Evolutionary conservation across 2,888 invertebrate genomes (phyloP).

Genomic region (Pseudeuparius sepicola): DNA sequence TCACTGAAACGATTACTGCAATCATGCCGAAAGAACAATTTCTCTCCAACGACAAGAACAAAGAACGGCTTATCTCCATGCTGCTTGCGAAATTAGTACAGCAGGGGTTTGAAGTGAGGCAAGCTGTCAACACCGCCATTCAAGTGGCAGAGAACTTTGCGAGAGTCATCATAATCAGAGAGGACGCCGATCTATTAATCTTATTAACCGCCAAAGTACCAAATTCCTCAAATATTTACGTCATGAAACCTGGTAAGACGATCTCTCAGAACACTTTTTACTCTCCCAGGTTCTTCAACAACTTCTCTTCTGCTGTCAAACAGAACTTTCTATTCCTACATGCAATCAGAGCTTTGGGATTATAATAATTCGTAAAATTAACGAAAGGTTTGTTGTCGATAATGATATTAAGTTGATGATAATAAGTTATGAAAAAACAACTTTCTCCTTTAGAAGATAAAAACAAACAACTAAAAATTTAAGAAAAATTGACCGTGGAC

Average conservation of each 20-base stretch:
- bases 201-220: conserved; percentile 10
- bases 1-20: conserved; percentile 10
- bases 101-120: conserved; percentile 3
- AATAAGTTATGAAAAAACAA: too few species aligned
- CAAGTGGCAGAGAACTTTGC: conserved; percentile 6
- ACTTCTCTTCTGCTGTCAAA: too few species aligned
- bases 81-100: conserved; percentile 4
- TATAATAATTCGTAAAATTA: too few species aligned
- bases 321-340: too few species aligned
- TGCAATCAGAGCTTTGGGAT: too few species aligned
- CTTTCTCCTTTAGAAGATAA: too few species aligned
- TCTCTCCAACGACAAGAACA: conserved; percentile 10
- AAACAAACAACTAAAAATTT: too few species aligned
- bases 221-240: conserved; percentile 8
- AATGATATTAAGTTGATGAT: too few species aligned
- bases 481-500: too few species aligned
- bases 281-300: too few species aligned
- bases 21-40: conserved; percentile 9
- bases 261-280: conserved; percentile 11
- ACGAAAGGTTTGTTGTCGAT: too few species aligned
- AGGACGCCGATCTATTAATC: conserved; percentile 6
- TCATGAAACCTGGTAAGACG: conserved; percentile 10
- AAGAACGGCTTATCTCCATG: conserved; percentile 6
- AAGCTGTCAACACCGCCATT: conserved; percentile 9
- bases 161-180: conserved; percentile 9